phyloP scores from a whole-genome alignment of 2,888 invertebrate genomes.

The Hymenopus coronatus region DNA sequence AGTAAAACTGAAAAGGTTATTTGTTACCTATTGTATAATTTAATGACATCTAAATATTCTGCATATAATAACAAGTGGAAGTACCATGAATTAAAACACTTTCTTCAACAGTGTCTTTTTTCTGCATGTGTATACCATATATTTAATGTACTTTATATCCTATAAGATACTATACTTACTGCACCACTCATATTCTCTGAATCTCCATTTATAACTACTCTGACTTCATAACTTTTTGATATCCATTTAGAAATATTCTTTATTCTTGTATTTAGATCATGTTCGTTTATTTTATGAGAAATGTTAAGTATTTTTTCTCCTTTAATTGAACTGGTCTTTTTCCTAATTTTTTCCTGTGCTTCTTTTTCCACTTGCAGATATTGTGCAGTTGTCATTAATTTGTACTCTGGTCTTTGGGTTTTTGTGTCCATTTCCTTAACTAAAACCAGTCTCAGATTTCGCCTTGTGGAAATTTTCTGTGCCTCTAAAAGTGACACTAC shows the following conservation, averaged over 20 bases:
- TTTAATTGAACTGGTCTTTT: constrained; percentile 48
- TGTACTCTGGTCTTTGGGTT: constrained; percentile 64
- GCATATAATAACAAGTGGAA: too few relatives aligned
- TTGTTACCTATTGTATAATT: too few relatives aligned
- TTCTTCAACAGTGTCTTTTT: too few relatives aligned
- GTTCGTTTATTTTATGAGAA: constrained; percentile 59
- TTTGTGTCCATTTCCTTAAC: constrained; percentile 65
- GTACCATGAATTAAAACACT: too few relatives aligned
- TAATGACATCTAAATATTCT: too few relatives aligned
- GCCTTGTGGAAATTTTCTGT: constrained; percentile 62
- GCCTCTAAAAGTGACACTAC: constrained; percentile 67
- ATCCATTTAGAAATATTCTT: constrained; percentile 66
- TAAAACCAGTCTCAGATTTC: constrained; percentile 68
- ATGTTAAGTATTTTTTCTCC: constrained; percentile 64
- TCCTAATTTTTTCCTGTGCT: constrained; percentile 48
- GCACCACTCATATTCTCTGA: constrained; percentile 45
- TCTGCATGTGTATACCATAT: too few relatives aligned
- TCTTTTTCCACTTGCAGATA: constrained; percentile 60
- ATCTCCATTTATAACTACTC: constrained; percentile 56
- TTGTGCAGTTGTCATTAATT: constrained; percentile 65
- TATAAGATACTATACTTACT: constrained; percentile 41
- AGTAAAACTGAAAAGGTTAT: too few relatives aligned
- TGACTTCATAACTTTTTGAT: constrained; percentile 63
- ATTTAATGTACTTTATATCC: background rate
- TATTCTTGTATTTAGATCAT: constrained; percentile 63